Base-by-base conservation (phyloP, 2,888 invertebrate species). In the Drosophila neotestacea region DNA sequence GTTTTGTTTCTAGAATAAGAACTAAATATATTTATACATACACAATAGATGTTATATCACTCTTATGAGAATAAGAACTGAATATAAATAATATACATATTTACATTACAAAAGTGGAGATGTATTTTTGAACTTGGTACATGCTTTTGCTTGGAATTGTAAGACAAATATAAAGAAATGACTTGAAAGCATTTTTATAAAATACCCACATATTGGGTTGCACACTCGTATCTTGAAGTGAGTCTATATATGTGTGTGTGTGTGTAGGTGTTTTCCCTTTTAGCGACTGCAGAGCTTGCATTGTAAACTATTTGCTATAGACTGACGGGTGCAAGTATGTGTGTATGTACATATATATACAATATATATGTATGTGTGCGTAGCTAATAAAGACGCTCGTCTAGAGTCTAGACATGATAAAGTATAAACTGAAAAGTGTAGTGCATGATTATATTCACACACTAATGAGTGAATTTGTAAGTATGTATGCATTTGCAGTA, bases 351-450 rank as follows among this genome's bases (percentile, higher is more conserved):
- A 11, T 42, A 41, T 28, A 38, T 10, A 22, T 36, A 16, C 28
- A 4, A 22, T n/a, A 27, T 36, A 16, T 28, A 5, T 58, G 55
- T 32, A 6, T 62, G 66, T 69, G 69, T 74, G 70, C 64, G 73
- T 72, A 69, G 67, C 64, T 72, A 69, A 80, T 70, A 80, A 71
- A 73, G 62, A 70, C 59, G 59, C 65, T 47, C 64, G 89, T 87
- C 83, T 89, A 87, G 85, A 86, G 89, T 87, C 83, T 89, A 87
- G 85, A 86, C 86, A 79, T 74, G 80, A 86, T 88, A 82, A 86
- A 89, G 85, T 79, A 88, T 69, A 65, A 75, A 66, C 66, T 55
- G 39, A 44, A 13, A 56, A 51, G 56, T 61, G 46, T 42, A 13
- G 38, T 46, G 47, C 22, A 10, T 42, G 22, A 16, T 28, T 32